Evolutionary conservation across 2,888 invertebrate genomes (phyloP).

Genomic region (Pharmacophagus antenor): DNA sequence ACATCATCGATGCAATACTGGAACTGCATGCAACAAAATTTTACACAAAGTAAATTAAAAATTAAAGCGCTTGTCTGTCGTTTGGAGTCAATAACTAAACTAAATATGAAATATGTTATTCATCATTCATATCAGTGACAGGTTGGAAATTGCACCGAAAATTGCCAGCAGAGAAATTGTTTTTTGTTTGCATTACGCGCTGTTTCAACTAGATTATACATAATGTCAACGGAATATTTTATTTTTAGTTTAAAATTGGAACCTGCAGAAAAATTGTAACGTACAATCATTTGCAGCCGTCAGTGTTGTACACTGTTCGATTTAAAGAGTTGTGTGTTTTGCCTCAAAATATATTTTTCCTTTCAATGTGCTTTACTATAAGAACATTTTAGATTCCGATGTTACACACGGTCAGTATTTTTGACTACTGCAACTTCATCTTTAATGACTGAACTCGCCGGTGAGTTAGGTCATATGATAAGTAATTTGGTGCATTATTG

Average conservation of each 20-base stretch:
- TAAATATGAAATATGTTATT: constrained; percentile 31
- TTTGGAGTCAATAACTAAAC: constrained; percentile 22
- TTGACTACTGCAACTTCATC: too few relatives aligned
- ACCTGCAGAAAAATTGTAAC: neutral
- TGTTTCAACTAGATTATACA: constrained; percentile 37
- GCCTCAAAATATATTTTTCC: too few relatives aligned
- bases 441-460: too few relatives aligned
- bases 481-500: too few relatives aligned
- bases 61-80: constrained; percentile 10
- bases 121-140: constrained; percentile 30
- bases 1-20: neutral
- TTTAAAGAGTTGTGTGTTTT: too few relatives aligned
- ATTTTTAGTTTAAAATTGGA: neutral
- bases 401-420: too few relatives aligned
- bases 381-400: too few relatives aligned
- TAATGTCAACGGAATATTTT: constrained; percentile 10
- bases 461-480: too few relatives aligned
- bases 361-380: too few relatives aligned
- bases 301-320: too few relatives aligned
- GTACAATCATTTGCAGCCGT: neutral
- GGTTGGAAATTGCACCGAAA: constrained; percentile 29
- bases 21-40: neutral
- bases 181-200: constrained; percentile 31
- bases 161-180: constrained; percentile 24
- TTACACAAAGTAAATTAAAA: constrained; percentile 11